A percentile compares a stretch with the other conserved stretches of the same genome.
Evolutionary conservation across 2,797 vertebrate genomes (phyloP).

Genomic region (Trachops cirrhosus): DNA sequence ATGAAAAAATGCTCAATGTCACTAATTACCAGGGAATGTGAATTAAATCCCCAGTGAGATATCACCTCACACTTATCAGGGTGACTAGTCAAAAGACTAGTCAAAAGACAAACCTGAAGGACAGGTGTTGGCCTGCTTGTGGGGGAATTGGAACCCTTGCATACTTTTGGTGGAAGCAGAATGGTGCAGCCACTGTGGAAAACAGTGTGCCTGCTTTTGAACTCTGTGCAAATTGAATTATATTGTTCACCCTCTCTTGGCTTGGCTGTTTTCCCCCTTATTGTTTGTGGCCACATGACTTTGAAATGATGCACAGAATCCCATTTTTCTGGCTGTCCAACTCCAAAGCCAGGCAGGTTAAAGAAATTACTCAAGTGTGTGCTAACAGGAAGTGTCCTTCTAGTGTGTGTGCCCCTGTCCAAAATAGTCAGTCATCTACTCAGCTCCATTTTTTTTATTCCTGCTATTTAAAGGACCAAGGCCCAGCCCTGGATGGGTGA

Average conservation of each 20-base stretch:
- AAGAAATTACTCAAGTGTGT: not conserved
- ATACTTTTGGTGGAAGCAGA: not conserved
- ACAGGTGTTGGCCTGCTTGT: not conserved
- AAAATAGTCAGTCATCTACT: not conserved
- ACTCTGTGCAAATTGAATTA: not conserved
- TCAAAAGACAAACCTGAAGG: not conserved
- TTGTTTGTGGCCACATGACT: not conserved
- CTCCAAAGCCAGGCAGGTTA: not conserved
- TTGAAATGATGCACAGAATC: not conserved
- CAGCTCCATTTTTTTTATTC: not conserved
- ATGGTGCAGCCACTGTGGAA: fast-evolving
- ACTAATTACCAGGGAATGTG: not conserved
- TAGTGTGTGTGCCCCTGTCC: not conserved
- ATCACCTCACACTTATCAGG: not conserved
- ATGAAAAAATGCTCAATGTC: not conserved
- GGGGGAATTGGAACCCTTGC: not conserved
- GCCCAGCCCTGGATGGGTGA: not conserved
- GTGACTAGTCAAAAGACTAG: not conserved
- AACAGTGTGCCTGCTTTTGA: not conserved
- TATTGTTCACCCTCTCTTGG: not conserved
- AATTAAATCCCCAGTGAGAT: not conserved
- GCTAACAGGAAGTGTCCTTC: not conserved
- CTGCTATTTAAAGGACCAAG: not conserved
- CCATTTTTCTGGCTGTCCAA: not conserved
- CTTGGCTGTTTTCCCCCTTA: not conserved